A percentile compares a stretch with the other conserved stretches of the same genome.
phyloP scores from a whole-genome alignment of 2,113 vertebrate species.

The Chionis minor region DNA sequence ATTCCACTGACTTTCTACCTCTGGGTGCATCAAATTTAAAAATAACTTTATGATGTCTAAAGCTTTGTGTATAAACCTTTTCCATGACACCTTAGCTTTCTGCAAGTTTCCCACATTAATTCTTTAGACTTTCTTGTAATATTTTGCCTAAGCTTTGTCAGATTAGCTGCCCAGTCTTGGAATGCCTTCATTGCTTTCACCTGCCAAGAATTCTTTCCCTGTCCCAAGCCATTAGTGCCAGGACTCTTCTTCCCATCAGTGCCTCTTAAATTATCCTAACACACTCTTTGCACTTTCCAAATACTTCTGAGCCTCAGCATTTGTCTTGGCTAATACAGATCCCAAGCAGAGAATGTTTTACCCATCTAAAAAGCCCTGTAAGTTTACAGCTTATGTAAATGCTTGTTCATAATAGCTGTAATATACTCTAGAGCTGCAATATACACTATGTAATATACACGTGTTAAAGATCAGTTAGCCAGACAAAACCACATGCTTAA shows the following conservation, averaged over 20 bases:
- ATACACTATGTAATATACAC: not conserved
- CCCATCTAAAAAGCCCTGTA: conserved; percentile 78
- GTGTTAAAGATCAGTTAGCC: not conserved
- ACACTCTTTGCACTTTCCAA: not conserved
- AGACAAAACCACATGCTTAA: not conserved
- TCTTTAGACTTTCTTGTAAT: not conserved
- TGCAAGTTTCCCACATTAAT: not conserved
- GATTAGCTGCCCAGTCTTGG: not conserved
- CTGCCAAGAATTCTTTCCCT: not conserved
- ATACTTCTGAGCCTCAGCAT: not conserved
- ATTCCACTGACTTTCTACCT: not conserved
- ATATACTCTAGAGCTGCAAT: not conserved
- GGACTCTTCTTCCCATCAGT: not conserved
- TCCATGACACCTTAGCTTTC: not conserved
- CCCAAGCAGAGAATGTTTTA: not conserved
- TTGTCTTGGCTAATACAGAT: not conserved
- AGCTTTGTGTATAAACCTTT: not conserved
- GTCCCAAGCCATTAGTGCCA: not conserved
- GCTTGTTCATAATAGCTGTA: not conserved
- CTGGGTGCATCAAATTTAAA: not conserved
- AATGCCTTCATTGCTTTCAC: not conserved
- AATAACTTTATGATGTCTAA: not conserved
- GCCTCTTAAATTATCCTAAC: not conserved
- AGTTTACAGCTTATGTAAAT: not conserved
- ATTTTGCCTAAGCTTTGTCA: not conserved